phyloP scores from a whole-genome alignment of 2,888 invertebrate genomes.

The Trissolcus japonicus region DNA sequence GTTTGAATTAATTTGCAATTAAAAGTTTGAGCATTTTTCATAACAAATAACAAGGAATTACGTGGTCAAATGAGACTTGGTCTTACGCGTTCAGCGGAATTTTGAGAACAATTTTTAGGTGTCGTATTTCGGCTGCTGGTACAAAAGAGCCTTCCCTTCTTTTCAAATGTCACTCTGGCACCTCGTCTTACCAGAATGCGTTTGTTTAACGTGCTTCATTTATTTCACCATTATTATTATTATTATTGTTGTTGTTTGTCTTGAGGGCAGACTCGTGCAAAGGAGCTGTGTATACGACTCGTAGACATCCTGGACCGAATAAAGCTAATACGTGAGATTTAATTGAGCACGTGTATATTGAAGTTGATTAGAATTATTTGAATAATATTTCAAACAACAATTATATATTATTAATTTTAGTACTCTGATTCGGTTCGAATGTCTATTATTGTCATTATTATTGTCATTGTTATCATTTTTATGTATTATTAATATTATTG shows the following conservation, averaged over 20 bases:
- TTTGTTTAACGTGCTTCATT: conserved; percentile 53
- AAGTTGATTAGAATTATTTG: no score
- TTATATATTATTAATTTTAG: no score
- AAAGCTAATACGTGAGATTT: no score
- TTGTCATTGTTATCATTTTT: no score
- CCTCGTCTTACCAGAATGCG: conserved; percentile 68
- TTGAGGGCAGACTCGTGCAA: conserved; percentile 68
- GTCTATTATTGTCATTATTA: no score
- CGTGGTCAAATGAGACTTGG: conserved; percentile 35
- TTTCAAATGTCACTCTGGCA: conserved; percentile 76
- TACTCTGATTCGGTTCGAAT: no score
- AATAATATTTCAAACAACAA: no score
- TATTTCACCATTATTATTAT: conserved; percentile 56
- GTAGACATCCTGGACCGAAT: background rate
- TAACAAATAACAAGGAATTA: conserved; percentile 30
- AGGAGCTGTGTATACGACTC: conserved; percentile 27
- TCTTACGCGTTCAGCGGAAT: conserved; percentile 60
- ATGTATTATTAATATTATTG: no score
- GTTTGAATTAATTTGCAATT: background rate
- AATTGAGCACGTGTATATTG: no score
- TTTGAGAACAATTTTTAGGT: conserved; percentile 75
- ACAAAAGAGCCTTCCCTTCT: conserved; percentile 70
- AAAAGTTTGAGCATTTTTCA: conserved; percentile 25
- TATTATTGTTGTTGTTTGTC: conserved; percentile 65
- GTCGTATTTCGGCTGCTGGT: conserved; percentile 71